phyloP scores from a whole-genome alignment of 2,113 vertebrate genomes.

The Pituophis catenifer region DNA sequence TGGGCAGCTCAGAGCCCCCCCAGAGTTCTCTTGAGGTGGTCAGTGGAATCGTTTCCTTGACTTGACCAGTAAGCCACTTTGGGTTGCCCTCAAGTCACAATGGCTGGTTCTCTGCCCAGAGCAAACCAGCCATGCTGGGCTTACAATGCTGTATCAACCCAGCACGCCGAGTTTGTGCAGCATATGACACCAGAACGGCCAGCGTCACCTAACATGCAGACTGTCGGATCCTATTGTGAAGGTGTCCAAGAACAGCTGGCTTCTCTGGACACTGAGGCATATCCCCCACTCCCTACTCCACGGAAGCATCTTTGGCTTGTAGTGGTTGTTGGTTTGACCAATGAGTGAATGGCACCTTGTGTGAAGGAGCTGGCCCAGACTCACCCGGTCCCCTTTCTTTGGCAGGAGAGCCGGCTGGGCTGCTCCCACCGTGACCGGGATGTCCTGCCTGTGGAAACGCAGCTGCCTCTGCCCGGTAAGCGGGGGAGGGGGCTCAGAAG shows the following conservation, averaged over 20 bases:
- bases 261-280: neutral
- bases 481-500: neutral
- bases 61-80: neutral
- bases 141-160: no score
- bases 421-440: neutral
- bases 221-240: neutral
- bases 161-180: neutral
- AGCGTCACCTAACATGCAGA: neutral
- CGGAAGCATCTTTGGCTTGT: neutral
- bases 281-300: neutral
- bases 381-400: rapidly evolving
- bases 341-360: neutral
- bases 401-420: neutral
- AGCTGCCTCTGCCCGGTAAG: rapidly evolving
- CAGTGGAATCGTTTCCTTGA: neutral
- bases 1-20: no score
- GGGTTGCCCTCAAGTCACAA: neutral
- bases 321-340: neutral
- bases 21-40: neutral
- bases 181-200: rapidly evolving
- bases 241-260: neutral
- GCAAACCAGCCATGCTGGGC: neutral
- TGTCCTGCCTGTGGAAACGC: neutral
- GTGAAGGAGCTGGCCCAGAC: neutral
- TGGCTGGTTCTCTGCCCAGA: neutral